Evolutionary conservation across 2,888 invertebrate species (phyloP), one percentile per base, ranked within the genome.

Genomic region (Pterostichus madidus): DNA sequence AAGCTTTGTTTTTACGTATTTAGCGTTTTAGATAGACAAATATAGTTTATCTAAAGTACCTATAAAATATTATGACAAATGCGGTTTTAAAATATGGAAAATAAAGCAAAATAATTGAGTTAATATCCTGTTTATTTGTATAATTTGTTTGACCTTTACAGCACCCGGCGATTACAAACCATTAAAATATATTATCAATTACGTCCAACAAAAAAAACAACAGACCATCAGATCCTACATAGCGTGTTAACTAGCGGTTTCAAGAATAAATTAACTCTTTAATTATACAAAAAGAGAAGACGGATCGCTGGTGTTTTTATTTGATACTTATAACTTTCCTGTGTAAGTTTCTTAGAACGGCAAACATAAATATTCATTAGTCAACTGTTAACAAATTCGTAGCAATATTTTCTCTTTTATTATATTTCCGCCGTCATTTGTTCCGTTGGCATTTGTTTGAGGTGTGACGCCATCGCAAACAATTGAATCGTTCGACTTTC

Each of bases 381-480:
- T 75, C 75, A 75, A 75, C 75, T 75, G 75, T 75, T 75, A 75
- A 75, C 75, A 75, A 75, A 75, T 75, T 75, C 75, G 75, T 31
- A 75, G 75, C 75, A 75, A 53, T 75, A 75, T 52, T 75, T 75
- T 75, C 75, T 75, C 75, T 75, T 75, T 52, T 75, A 75, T 75
- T 75, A 52, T 75, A 75, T 75, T 75, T 75, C 75, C 53, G 49
- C 13, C 44, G 52, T 75, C 52, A 13, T 75, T 75, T 75, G 75
- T 75, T 75, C 52, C 52, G 75, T 52, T 75, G 53, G 75, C 53
- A 75, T 75, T 75, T 75, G 52, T 49, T 53, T 75, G 49, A 52
- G 52, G 75, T 75, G 75, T 75, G 49, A 75, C 75, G 75, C 68
- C 44, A 71, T 71, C 68, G 15, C 68, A 71, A 71, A 71, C 68